phyloP scores from a whole-genome alignment of 2,113 vertebrate genomes.

The Cettia cetti region DNA sequence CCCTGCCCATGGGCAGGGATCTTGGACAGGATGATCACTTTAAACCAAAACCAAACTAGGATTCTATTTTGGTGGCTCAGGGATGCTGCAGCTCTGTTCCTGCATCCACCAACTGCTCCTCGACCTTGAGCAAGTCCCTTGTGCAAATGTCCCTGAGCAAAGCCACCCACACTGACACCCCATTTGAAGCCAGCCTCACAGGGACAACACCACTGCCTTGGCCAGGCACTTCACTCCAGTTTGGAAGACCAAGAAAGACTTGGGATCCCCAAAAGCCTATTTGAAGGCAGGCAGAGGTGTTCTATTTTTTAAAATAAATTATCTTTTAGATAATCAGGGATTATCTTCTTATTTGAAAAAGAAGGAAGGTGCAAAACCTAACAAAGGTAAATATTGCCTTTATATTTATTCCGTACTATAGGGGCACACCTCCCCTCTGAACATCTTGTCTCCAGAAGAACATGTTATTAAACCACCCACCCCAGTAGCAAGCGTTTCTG shows the following conservation, averaged over 20 bases:
- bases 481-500: slow-evolving; percentile 3
- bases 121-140: neutral
- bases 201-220: neutral
- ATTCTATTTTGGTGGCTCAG: accelerated
- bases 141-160: neutral
- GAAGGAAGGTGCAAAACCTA: neutral
- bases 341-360: too few relatives aligned
- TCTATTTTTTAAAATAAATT: too few relatives aligned
- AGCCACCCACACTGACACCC: neutral
- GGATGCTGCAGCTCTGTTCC: neutral
- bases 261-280: neutral
- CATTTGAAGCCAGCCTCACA: accelerated
- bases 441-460: slow-evolving; percentile 54
- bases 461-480: slow-evolving; percentile 41
- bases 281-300: neutral
- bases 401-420: neutral
- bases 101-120: neutral
- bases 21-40: neutral
- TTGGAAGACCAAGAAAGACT: neutral
- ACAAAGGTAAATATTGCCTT: neutral
- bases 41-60: neutral
- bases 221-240: neutral
- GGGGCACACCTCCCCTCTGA: slow-evolving; percentile 1
- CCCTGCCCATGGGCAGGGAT: neutral
- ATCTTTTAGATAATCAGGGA: too few relatives aligned